Evolutionary conservation across 2,113 vertebrate species (phyloP).

Genomic region (Rostratula benghalensis): DNA sequence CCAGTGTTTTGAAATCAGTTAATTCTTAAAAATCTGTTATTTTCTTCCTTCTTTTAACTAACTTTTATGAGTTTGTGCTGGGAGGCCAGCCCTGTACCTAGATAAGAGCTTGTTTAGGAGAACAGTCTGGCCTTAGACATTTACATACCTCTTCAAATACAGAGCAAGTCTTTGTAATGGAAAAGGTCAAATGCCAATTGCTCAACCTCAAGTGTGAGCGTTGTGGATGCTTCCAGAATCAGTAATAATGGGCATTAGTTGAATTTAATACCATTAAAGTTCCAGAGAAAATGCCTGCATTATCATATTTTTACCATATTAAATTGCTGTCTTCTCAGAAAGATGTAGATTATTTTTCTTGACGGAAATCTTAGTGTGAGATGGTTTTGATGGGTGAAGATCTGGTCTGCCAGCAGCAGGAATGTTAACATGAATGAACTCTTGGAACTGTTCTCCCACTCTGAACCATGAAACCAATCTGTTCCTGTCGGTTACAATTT

Average conservation of each 20-base stretch:
- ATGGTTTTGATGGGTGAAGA: not conserved
- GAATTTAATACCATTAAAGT: not conserved
- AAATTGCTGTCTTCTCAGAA: not conserved
- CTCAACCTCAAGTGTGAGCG: not conserved
- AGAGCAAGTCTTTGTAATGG: not conserved
- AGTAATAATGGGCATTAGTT: not conserved
- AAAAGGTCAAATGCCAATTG: not conserved
- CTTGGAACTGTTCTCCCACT: not conserved
- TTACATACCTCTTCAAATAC: not conserved
- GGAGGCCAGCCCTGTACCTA: not conserved
- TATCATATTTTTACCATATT: not conserved
- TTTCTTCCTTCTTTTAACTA: not conserved
- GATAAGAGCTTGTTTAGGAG: not conserved
- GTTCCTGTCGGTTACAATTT: conserved; percentile 10
- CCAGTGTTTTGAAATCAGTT: not conserved
- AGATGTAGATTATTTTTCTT: not conserved
- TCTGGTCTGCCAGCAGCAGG: not conserved
- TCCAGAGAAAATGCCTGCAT: not conserved
- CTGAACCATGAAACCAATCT: conserved; percentile 40
- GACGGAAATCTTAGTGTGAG: not conserved
- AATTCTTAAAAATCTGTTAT: not conserved
- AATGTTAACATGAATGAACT: not conserved
- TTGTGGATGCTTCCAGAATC: not conserved
- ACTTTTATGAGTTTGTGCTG: not conserved
- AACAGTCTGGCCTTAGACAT: not conserved